Percentiles rank a stretch among this genome's conserved stretches.
Evolutionary conservation across 2,888 invertebrate genomes (phyloP).

Genomic region (Mamestra brassicae): DNA sequence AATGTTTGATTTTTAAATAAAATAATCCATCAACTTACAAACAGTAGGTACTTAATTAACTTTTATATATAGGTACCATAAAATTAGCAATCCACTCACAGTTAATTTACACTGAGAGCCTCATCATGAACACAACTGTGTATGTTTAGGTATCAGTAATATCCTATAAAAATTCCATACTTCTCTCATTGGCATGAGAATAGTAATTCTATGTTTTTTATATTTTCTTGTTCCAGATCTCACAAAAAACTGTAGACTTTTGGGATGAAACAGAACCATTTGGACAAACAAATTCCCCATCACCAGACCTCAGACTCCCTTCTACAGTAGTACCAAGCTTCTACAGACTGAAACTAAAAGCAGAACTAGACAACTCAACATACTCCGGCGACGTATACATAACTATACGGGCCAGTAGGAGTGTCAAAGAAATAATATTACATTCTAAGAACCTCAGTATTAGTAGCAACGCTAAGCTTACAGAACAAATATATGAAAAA

Average conservation of each 20-base stretch:
- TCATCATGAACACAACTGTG: too few species aligned
- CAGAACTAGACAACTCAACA: constrained; percentile 85
- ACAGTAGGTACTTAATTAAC: too few species aligned
- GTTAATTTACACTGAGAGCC: too few species aligned
- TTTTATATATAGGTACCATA: background rate
- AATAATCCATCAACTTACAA: too few species aligned
- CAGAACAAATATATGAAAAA: constrained; percentile 87
- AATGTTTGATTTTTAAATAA: too few species aligned
- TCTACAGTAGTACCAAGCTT: constrained; percentile 87
- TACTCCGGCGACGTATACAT: constrained; percentile 88
- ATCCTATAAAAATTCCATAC: background rate
- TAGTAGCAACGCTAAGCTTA: constrained; percentile 80
- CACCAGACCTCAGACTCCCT: constrained; percentile 85
- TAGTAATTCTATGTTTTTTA: too few species aligned
- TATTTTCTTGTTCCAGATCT: constrained; percentile 54
- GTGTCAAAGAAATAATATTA: constrained; percentile 85
- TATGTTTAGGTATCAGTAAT: background rate
- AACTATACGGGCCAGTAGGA: constrained; percentile 81
- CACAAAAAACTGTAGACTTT: constrained; percentile 77
- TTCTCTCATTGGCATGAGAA: background rate
- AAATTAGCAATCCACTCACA: background rate
- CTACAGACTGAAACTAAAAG: constrained; percentile 91
- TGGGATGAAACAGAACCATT: constrained; percentile 87
- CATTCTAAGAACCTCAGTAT: constrained; percentile 89
- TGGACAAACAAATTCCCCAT: constrained; percentile 73